Percentiles rank a stretch among this genome's conserved stretches.
Evolutionary conservation across 2,113 vertebrate species (phyloP).

Genomic region (Jacana jacana): DNA sequence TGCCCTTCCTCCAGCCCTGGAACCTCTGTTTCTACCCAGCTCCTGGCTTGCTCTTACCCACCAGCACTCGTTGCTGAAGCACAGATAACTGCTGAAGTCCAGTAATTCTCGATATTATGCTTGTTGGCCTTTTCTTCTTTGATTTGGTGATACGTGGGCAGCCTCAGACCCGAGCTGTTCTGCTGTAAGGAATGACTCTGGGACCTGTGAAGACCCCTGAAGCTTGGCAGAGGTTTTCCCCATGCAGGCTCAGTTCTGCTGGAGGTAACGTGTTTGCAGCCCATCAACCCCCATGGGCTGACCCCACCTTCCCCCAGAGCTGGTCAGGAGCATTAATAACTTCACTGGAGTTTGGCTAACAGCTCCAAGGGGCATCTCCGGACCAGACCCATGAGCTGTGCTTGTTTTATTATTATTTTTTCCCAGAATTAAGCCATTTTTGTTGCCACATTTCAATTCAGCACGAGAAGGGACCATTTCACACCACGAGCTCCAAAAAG

Average conservation of each 20-base stretch:
- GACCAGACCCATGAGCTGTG: neutral
- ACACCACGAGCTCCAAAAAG: neutral
- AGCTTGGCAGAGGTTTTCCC: neutral
- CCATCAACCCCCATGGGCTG: neutral
- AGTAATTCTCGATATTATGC: neutral
- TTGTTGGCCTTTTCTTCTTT: neutral
- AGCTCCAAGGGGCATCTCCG: neutral
- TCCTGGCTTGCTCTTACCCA: neutral
- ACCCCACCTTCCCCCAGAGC: neutral
- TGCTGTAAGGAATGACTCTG: neutral
- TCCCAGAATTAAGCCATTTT: neutral
- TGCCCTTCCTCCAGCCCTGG: neutral
- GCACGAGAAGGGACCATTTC: neutral
- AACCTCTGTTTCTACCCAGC: neutral
- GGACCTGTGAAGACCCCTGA: neutral
- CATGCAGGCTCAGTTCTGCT: neutral
- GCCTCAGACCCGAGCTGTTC: neutral
- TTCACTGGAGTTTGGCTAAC: neutral
- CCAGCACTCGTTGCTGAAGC: neutral
- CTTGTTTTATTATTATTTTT: neutral
- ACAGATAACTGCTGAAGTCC: neutral
- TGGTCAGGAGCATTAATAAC: neutral
- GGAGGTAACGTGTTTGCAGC: neutral
- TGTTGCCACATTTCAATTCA: neutral
- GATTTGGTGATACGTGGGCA: neutral